Percentiles rank a stretch among this genome's conserved stretches.
These are phyloP conservation scores for Neria commutata DNA, from an alignment of 2,888 invertebrate species.

Conservation along the genomic window DNA sequence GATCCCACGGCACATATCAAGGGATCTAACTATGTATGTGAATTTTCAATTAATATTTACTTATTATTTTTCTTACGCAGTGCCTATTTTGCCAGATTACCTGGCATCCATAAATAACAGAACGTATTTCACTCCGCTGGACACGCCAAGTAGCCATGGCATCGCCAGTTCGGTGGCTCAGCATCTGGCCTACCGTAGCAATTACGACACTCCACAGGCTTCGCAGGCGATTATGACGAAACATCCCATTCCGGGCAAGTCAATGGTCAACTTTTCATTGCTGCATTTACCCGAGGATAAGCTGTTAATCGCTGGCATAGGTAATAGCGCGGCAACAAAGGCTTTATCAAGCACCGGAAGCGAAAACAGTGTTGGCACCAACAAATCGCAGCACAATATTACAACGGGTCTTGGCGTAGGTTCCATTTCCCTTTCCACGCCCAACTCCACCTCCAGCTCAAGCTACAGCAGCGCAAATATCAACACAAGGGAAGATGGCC, in stretches of 20 bases:
- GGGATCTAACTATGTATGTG: too few species aligned
- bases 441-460: too few species aligned
- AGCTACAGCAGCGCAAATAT: slow-evolving; percentile 2
- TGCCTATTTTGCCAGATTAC: slow-evolving; percentile 81
- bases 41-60: too few species aligned
- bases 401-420: not conserved
- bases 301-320: slow-evolving; percentile 28
- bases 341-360: slow-evolving; percentile 31
- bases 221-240: slow-evolving; percentile 52
- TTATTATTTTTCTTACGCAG: slow-evolving; percentile 64
- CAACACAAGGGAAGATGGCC: slow-evolving; percentile 33
- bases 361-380: slow-evolving; percentile 10
- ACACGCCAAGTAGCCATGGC: slow-evolving; percentile 18
- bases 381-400: not conserved
- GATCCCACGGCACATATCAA: too few species aligned
- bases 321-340: not conserved
- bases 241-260: slow-evolving; percentile 61
- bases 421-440: too few species aligned
- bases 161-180: slow-evolving; percentile 37
- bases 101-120: slow-evolving; percentile 67
- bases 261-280: slow-evolving; percentile 56
- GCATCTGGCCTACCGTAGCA: slow-evolving; percentile 52
- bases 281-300: slow-evolving; percentile 43
- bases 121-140: slow-evolving; percentile 29
- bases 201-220: slow-evolving; percentile 42